Evolutionary conservation across 2,797 vertebrate species (phyloP).

Genomic region (Falco concolor): DNA sequence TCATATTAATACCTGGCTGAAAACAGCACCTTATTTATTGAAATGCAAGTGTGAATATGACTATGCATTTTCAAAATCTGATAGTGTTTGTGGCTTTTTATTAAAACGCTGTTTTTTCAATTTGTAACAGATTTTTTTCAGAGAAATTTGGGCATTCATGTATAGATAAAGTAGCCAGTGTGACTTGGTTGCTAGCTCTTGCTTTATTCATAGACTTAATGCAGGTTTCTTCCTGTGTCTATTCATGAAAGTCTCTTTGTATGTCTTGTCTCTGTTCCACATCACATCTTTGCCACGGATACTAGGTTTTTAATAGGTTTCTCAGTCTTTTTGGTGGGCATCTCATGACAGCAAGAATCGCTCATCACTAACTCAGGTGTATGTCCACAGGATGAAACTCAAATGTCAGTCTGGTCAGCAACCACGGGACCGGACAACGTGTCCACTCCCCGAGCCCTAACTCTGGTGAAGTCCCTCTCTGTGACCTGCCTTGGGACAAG

Average conservation of each 20-base stretch:
- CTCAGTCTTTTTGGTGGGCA: neutral
- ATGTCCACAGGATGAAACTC: neutral
- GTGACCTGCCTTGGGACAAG: neutral
- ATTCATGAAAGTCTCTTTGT: neutral
- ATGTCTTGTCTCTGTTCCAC: neutral
- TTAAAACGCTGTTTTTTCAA: neutral
- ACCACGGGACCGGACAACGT: neutral
- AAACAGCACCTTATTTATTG: neutral
- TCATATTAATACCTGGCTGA: neutral
- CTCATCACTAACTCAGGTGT: neutral
- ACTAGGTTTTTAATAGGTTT: neutral
- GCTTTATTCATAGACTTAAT: neutral
- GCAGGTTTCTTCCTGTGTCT: neutral
- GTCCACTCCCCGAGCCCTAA: neutral
- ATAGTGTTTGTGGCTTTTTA: neutral
- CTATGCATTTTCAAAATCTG: neutral
- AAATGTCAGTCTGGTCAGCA: neutral
- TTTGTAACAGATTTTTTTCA: neutral
- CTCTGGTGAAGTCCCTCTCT: neutral
- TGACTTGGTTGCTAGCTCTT: neutral
- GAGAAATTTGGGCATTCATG: neutral
- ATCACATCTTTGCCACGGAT: neutral
- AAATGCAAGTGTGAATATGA: neutral
- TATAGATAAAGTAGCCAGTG: neutral
- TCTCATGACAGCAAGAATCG: neutral